Evolutionary conservation across 2,797 vertebrate genomes (phyloP), one percentile per base, ranked within the genome.

Genomic region (Phyllotis vaccarum): DNA sequence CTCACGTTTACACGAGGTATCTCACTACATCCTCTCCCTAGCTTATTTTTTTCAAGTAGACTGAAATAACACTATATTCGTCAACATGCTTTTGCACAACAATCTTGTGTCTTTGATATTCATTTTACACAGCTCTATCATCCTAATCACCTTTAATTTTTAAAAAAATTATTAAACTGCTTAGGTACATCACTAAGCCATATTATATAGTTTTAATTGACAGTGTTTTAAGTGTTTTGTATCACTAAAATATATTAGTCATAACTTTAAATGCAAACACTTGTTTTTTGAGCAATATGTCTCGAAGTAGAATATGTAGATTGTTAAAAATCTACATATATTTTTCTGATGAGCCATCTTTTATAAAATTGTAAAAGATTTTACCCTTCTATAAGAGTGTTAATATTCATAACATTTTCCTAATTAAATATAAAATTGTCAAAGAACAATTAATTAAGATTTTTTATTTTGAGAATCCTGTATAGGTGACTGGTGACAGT

Each of bases 101-200:
- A 90, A 92, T 89, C 68, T 81, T 85, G 40, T 92, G 21, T 83
- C 81, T 83, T 64, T 90, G 43, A 80, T 31, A 34, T 34, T 90
- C 12, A 79, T 70, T n/a, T 85, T 88, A 40, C 11, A 87, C 8
- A 87, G 80, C 74, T 54, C 93, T 91, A 64, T 86, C 37, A 66
- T 22, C n/a, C 82, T 75, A 37, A 94, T 29, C 80, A 86, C 21
- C 29, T 75, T n/a, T 52, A 91, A 62, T 92, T 6, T 76, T 76
- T 76, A 34, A 75, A 46, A 60, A n/a, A n/a, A 83, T 76, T 82
- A n/a, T 72, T 74, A 29, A 78, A 46, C 6, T 52, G 64, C 66
- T 90, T 87, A 58, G 29, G 43, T 34, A 6, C 60, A 58, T 46
- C 9, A 40, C 40, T 46, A 75, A 58, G 62, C 34, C 24, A 22